These are phyloP conservation scores for Melangyna quadrimaculata DNA, from an alignment of 2,888 invertebrate genomes.

Conservation along the genomic window DNA sequence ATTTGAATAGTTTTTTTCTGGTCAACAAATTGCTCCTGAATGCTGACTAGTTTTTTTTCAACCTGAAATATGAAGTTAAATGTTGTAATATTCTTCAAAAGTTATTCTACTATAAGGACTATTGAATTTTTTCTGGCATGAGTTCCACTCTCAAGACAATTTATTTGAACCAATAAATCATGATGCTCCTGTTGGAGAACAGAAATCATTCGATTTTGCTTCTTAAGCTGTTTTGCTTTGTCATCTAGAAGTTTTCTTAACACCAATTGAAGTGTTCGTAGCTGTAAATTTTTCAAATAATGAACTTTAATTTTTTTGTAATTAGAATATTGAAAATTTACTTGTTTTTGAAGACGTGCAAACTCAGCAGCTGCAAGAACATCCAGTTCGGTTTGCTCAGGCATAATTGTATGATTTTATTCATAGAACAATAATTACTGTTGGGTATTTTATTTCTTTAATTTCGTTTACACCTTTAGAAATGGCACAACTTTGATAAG, in stretches of 20 bases:
- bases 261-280: constrained; percentile 77
- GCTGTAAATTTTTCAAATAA: constrained; percentile 68
- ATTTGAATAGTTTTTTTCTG: constrained; percentile 75
- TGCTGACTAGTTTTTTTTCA: constrained; percentile 74
- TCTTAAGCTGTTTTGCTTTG: constrained; percentile 78
- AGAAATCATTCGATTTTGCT: constrained; percentile 79
- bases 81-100: neutral
- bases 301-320: neutral
- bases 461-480: neutral
- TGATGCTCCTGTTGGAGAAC: constrained; percentile 78
- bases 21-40: constrained; percentile 76
- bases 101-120: constrained; percentile 57
- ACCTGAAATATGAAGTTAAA: constrained; percentile 72
- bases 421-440: neutral
- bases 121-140: constrained; percentile 78
- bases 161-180: constrained; percentile 77
- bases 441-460: too few relatives aligned
- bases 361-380: constrained; percentile 89
- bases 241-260: constrained; percentile 77
- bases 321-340: constrained; percentile 73
- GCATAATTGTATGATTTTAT: constrained; percentile 73
- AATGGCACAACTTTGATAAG: neutral
- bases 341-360: constrained; percentile 89
- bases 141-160: constrained; percentile 77
- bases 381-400: constrained; percentile 88